Base-by-base conservation (phyloP, 2,888 invertebrate species). In the Perizoma flavofasciatum region DNA sequence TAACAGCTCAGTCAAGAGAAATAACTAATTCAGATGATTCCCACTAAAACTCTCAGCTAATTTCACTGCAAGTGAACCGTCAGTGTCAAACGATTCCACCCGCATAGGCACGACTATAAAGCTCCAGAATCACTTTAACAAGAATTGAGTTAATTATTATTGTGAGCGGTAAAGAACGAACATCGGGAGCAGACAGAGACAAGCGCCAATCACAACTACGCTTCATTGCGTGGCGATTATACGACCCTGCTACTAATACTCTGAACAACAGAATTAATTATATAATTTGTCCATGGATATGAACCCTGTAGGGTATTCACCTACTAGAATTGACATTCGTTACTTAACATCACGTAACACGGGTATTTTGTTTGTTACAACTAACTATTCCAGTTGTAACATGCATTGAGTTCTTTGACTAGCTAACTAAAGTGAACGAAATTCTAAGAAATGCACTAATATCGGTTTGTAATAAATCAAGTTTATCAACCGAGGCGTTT, bases 401-500 rank as follows among this genome's bases (percentile, higher is more conserved):
- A 22, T 22, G 22, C 22, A 22, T 22, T 22, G 22, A 22, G 3
- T 22, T 22, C 22, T 22, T 22, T 1, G 3, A 1, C 22, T 22
- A 22, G 22, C 22, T 22, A 22, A 22, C 22, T 22, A 22, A 33
- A 32, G 4, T 43, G 11, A 51, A 43, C 9, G 40, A 49, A 54
- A 59, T 49, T 50, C 51, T 40, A 51, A 57, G 55, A 61, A 49
- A 41, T 44, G n/a, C 47, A 48, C 49, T 46, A 51, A 59, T 63
- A 61, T 60, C 54, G 40, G 44, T 45, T 60, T 11, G 57, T 61
- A 59, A 71, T 70, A 70, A 70, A 67, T 68, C 66, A 67, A 66
- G 59, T 64, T 63, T 46, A 66, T 60, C 48, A 65, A 55, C 65
- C 64, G 51, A 52, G 41, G 68, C 62, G 68, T 73, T 70, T 70